Evolutionary conservation across 1,140 invertebrate genomes (phyloP).

Genomic region (Babylonia areolata): DNA sequence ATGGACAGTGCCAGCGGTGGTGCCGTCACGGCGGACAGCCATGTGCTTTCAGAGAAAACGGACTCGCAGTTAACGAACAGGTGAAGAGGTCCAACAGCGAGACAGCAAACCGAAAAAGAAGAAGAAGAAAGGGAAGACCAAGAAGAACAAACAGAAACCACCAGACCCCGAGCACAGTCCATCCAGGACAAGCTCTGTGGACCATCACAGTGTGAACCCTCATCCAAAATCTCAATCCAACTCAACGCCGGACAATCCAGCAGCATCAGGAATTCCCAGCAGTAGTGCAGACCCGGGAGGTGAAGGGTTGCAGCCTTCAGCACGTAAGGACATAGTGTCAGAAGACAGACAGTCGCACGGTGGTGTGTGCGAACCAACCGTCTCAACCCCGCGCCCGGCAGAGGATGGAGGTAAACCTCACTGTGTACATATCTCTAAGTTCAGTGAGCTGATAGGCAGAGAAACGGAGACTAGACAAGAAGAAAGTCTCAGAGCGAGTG

Average conservation of each 20-base stretch:
- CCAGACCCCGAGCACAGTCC: background rate
- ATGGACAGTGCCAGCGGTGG: background rate
- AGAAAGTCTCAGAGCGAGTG: background rate
- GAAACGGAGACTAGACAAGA: background rate
- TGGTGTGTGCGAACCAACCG: background rate
- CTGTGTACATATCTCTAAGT: background rate
- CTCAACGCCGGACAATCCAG: background rate
- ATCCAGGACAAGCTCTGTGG: background rate
- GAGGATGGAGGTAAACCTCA: background rate
- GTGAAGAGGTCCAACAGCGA: background rate
- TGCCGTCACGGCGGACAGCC: background rate
- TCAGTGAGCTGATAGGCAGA: background rate
- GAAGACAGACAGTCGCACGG: too few species aligned
- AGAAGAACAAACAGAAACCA: slow-evolving; percentile 16
- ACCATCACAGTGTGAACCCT: background rate
- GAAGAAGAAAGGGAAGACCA: slow-evolving; percentile 26
- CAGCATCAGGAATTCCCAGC: background rate
- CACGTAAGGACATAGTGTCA: too few species aligned
- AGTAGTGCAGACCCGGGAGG: too few species aligned
- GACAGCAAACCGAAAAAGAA: slow-evolving; percentile 26
- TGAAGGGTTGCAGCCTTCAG: too few species aligned
- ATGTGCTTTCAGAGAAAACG: background rate
- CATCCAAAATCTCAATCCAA: background rate
- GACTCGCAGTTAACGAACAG: background rate
- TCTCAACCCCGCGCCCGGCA: background rate